Evolutionary conservation across 2,113 vertebrate species (phyloP), one percentile per base, ranked within the genome.

Genomic region (Nycticebus coucang): DNA sequence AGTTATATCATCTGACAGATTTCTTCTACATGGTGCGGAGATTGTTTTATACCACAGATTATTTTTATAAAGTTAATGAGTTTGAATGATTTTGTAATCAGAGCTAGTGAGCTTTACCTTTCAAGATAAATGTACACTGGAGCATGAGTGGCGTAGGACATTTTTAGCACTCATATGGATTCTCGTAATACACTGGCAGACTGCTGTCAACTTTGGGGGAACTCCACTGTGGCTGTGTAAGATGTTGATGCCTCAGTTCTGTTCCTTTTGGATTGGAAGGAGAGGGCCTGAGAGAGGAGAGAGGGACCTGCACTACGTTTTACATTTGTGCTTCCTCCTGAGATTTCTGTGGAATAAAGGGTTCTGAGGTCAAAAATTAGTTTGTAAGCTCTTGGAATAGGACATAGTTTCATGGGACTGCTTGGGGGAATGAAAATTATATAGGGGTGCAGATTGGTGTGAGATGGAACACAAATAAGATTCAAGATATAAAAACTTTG

Each of bases 11-110:
- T 93, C 96, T 94, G 95, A 97, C 97, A 97, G 98, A 98, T 93
- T 95, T 97, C 94, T 98, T 98, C 96, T 98, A 97, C 98, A 97
- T 97, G 87, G 97, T 96, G 97, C 97, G 97, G 98, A 97, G 98
- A 98, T 97, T 97, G 96, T 98, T 98, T 98, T 98, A 96, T 98
- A 98, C 97, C 98, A 98, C 98, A 98, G 97, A 99, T 98, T 98
- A 99, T 98, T 98, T 98, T 98, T 98, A 98, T 98, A 99, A 98
- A 97, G 95, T 92, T 89, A 93, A 92, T 81, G 96, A 96, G 86
- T 96, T 24, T 88, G 88, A 90, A 77, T 96, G 97, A 57, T 87
- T 95, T 95, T 94, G 94, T 96, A 91, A 69, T 75, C 89, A 41
- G 88, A 95, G 85, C 89, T 79, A 19, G 50, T n/a, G 89, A 97